A percentile compares a stretch with the other conserved stretches of the same genome.
Evolutionary conservation across 2,888 invertebrate species (phyloP).

Genomic region (Cryptocephalus primarius): DNA sequence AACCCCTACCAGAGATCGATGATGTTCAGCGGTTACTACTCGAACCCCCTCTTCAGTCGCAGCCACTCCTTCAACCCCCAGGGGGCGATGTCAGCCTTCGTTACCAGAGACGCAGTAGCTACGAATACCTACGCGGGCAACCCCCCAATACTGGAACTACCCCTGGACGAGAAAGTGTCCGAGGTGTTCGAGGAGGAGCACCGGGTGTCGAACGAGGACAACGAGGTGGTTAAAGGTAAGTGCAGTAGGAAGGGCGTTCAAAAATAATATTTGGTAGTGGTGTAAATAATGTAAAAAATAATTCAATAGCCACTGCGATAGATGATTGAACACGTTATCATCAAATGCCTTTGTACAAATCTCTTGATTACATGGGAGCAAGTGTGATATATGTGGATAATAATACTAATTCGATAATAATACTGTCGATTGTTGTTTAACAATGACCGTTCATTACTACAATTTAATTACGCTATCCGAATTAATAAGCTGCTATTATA

Average conservation of each 20-base stretch:
- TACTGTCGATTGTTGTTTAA: too few species aligned
- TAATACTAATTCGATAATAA: too few species aligned
- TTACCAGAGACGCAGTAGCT: constrained; percentile 26
- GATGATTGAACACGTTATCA: too few species aligned
- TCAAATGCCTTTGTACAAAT: too few species aligned
- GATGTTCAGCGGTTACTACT: constrained; percentile 32
- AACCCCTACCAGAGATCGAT: background rate
- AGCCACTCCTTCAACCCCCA: constrained; percentile 18
- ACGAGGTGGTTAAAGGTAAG: constrained; percentile 1
- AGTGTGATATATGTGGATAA: too few species aligned
- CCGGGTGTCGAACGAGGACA: constrained; percentile 7
- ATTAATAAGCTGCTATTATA: too few species aligned
- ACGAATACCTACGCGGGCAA: constrained; percentile 32
- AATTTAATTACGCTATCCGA: too few species aligned
- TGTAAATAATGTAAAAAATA: background rate
- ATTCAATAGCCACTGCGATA: constrained; percentile 5
- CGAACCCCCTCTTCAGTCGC: constrained; percentile 18
- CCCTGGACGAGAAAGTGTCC: constrained; percentile 8
- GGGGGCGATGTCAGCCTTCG: constrained; percentile 34
- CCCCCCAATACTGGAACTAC: constrained; percentile 5
- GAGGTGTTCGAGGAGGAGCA: background rate
- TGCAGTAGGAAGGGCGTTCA: background rate
- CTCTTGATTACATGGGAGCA: too few species aligned
- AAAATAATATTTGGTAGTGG: background rate
- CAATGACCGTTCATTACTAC: too few species aligned